These are phyloP conservation scores for Limnothrissa miodon DNA, from an alignment of 2,113 vertebrate genomes.

Conservation along the genomic window DNA sequence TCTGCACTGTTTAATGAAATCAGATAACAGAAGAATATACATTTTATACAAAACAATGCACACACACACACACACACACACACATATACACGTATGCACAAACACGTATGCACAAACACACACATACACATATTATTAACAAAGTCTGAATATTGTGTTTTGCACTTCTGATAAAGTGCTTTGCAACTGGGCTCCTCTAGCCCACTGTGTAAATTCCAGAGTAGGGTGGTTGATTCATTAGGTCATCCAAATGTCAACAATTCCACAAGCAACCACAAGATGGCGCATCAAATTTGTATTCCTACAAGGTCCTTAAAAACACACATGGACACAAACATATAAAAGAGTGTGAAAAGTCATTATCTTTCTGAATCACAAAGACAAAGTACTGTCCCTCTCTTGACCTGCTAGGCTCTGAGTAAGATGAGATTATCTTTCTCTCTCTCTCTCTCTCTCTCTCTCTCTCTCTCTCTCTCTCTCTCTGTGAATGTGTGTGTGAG, in stretches of 20 bases:
- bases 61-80: neutral
- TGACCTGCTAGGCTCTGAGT: neutral
- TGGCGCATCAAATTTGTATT: neutral
- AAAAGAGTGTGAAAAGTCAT: too few species aligned
- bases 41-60: neutral
- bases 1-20: neutral
- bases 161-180: neutral
- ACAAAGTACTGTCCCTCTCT: too few species aligned
- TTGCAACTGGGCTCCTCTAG: neutral
- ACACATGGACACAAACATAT: neutral
- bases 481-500: neutral
- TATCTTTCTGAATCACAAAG: too few species aligned
- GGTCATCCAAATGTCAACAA: constrained; percentile 16
- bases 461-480: neutral
- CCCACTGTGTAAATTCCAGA: constrained; percentile 5
- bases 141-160: neutral
- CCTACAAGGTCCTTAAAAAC: neutral
- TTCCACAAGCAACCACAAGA: neutral
- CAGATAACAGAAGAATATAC: neutral
- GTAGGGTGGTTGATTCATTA: neutral
- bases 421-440: neutral
- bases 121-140: neutral
- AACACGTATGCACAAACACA: neutral
- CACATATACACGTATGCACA: neutral
- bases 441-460: neutral